These are phyloP conservation scores for Brenthis hecate DNA, from an alignment of 2,888 invertebrate species.

Conservation along the genomic window DNA sequence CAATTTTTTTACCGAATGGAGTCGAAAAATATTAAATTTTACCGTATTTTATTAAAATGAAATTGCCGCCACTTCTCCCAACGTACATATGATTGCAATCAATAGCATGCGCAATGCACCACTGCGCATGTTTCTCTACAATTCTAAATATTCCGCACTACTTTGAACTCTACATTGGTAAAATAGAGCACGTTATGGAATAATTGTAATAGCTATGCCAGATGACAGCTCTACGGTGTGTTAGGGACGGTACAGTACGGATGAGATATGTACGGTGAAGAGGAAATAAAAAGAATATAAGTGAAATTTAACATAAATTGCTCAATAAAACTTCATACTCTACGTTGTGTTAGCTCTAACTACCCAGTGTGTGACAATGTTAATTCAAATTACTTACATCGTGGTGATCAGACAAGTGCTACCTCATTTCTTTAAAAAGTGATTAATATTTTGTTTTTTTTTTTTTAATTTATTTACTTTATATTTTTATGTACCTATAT, in stretches of 20 bases:
- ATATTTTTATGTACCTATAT: slow-evolving; percentile 1
- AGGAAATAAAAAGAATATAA: slow-evolving; percentile 40
- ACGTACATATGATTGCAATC: slow-evolving; percentile 74
- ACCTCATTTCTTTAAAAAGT: slow-evolving; percentile 29
- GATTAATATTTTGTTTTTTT: slow-evolving; percentile 23
- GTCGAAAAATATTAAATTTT: background rate
- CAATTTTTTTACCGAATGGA: too few species aligned
- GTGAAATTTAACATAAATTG: slow-evolving; percentile 15
- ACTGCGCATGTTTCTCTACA: slow-evolving; percentile 74
- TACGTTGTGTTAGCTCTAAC: slow-evolving; percentile 21
- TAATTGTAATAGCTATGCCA: slow-evolving; percentile 43
- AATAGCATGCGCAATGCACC: slow-evolving; percentile 78
- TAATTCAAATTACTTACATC: slow-evolving; percentile 26
- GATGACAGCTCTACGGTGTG: slow-evolving; percentile 67
- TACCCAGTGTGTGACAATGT: slow-evolving; percentile 25
- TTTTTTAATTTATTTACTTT: slow-evolving; percentile 12
- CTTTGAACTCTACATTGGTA: slow-evolving; percentile 40
- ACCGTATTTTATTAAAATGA: slow-evolving; percentile 28
- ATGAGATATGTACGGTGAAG: slow-evolving; percentile 58
- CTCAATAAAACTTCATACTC: slow-evolving; percentile 18
- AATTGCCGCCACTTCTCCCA: slow-evolving; percentile 73
- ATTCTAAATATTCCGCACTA: slow-evolving; percentile 38
- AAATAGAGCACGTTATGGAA: slow-evolving; percentile 32
- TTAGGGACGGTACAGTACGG: slow-evolving; percentile 63
- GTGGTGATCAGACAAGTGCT: slow-evolving; percentile 24